Base-by-base conservation (phyloP, 1,140 invertebrate genomes). In the Centruroides sculpturatus region DNA sequence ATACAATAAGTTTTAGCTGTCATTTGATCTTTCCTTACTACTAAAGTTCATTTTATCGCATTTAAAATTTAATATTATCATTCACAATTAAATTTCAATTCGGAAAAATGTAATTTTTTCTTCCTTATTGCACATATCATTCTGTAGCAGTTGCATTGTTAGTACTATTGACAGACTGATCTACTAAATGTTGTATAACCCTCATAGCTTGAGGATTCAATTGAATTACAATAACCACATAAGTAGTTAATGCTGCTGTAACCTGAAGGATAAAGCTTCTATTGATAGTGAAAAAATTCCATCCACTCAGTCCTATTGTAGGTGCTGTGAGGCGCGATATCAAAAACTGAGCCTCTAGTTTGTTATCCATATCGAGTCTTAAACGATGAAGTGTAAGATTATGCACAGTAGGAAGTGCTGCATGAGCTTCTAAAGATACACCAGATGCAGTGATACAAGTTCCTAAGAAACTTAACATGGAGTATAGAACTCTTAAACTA, bases 171-270 rank as follows among this genome's bases (percentile, higher is more conserved):
- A 65, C 60, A 52, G 64, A 59, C 53, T 65, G 64, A n/a, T 56
- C 60, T 2, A 66, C 66, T 3, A 66, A 47, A 47, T 63, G 60
- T 47, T 66, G 57, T 48, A 66, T 66, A 3, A 63, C 64, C 35
- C 61, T 23, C 60, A 66, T 66, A 8, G 66, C 66, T 56, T 66
- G 66, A 6, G 66, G 66, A 36, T 66, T 66, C 64, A 66, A 63
- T 41, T 66, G 66, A 36, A 66, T 66, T 6, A 66, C 64, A 8
- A 66, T 64, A 12, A 66, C 66, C 9, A 64, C 61, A 13, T 66
- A 66, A 3, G 66, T 66, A 10, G 63, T 64, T 10, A 66, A 35
- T 11, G 66, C 66, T 5, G 66, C 66, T 47, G 59, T 65, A 9
- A 66, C 64, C 23, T 63, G 62, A n/a, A 66, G 55, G 11, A 66